Base-by-base conservation (phyloP, 2,797 vertebrate species). In the Enteromius fasciolatus region DNA sequence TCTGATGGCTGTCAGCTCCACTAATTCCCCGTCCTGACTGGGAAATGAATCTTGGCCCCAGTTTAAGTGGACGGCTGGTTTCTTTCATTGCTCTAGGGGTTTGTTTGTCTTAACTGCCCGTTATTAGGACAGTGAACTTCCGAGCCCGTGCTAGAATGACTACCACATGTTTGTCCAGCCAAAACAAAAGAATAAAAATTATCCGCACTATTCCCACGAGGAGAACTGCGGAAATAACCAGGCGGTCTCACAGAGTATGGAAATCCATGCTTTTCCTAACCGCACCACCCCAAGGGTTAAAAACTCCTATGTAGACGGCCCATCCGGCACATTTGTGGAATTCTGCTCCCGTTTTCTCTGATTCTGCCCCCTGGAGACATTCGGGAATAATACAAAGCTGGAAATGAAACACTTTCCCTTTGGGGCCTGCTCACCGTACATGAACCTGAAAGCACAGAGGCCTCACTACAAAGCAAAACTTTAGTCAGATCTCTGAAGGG, bases 91-190 rank as follows among this genome's bases (percentile, higher is more conserved):
- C 77, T 89, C 87, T 91, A 90, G 85, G 84, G 87, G 82, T 88
- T 89, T 90, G 88, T 90, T 91, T 92, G 87, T 88, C 86, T 84
- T 78, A 84, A 83, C 50, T 82, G 84, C 69, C 70, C 64, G 80
- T 90, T 92, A 92, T 91, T 89, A 86, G 89, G 88, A 91, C 82
- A 85, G 89, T 91, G 91, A 93, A 93, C 90, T 85, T 92, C 89
- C 86, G 83, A 89, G 83, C 85, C 64, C 18, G 69, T 84, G 81
- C 79, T 52, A 46, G 84, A 89, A 91, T 90, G 89, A 86, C 84
- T 83, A 70, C 87, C 90, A 91, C 90, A 92, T 93, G 90, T 90
- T 91, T 85, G 87, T 48, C 8, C 17, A 76, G 84, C 80, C 80
- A 83, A 83, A 76, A 81, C 46, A 74, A 74, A 77, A 61, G 54